Percentiles rank a stretch among this genome's conserved stretches.
Evolutionary conservation across 2,888 invertebrate species (phyloP).

Genomic region (Orthosia gracilis): DNA sequence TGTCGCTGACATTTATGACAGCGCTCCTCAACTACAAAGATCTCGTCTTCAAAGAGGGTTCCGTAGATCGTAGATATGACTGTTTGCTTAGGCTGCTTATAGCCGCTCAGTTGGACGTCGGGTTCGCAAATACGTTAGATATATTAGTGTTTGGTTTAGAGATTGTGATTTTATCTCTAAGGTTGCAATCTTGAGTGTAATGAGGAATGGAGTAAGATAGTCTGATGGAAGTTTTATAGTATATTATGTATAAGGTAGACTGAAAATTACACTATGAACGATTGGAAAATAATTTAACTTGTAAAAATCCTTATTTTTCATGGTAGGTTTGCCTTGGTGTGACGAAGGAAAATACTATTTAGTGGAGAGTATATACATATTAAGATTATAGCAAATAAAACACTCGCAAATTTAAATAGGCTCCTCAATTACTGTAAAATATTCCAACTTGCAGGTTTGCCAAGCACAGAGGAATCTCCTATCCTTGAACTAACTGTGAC

Average conservation of each 20-base stretch:
- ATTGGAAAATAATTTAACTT: too few species aligned
- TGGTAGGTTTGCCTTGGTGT: too few species aligned
- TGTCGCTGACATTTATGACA: conserved; percentile 4
- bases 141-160: conserved; percentile 34
- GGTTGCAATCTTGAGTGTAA: neutral
- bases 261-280: neutral
- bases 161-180: conserved; percentile 10
- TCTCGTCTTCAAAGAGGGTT: conserved; percentile 25
- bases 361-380: too few species aligned
- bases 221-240: too few species aligned
- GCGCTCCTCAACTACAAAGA: conserved; percentile 14
- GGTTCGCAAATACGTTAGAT: conserved; percentile 27
- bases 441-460: too few species aligned
- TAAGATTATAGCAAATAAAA: too few species aligned
- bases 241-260: too few species aligned
- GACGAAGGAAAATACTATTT: too few species aligned
- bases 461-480: neutral
- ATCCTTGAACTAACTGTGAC: neutral
- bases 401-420: too few species aligned
- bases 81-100: conserved; percentile 21
- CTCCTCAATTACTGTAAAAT: too few species aligned
- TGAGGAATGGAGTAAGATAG: neutral
- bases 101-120: neutral
- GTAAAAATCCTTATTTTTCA: too few species aligned
- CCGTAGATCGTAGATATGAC: conserved; percentile 9